Percentiles rank a stretch among this genome's conserved stretches.
Conservation (phyloP, 2,888 invertebrate species). For the Lampropteryx suffumata region DNA sequence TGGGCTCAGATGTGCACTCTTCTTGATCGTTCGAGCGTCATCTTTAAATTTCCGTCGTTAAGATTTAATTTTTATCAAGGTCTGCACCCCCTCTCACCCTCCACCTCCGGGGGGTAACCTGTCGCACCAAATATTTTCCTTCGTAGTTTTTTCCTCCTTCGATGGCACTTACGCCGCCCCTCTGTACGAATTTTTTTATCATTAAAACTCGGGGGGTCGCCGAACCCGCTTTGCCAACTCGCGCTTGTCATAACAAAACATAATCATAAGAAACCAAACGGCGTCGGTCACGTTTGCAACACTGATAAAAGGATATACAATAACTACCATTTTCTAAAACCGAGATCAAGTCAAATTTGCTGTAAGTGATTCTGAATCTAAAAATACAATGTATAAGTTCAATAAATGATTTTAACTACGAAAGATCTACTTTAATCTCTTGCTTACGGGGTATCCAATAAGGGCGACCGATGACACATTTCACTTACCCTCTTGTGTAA, state of each 20-base stretch:
- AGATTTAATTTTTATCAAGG: slow-evolving; percentile 83
- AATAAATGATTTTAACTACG: too few relatives aligned
- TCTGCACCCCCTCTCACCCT: slow-evolving; percentile 49
- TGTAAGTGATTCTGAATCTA: too few relatives aligned
- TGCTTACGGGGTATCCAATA: slow-evolving; percentile 17
- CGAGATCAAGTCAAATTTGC: too few relatives aligned
- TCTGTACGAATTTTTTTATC: slow-evolving; percentile 83
- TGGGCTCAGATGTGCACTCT: slow-evolving; percentile 80
- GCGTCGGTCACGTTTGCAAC: slow-evolving; percentile 52
- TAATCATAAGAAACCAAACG: slow-evolving; percentile 65
- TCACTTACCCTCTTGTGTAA: slow-evolving; percentile 55
- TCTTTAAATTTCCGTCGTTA: slow-evolving; percentile 84
- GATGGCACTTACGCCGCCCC: slow-evolving; percentile 81
- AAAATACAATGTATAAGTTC: too few relatives aligned
- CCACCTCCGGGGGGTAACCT: slow-evolving; percentile 66
- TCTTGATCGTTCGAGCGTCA: slow-evolving; percentile 82
- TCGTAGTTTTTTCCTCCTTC: slow-evolving; percentile 81
- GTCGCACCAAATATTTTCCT: slow-evolving; percentile 83
- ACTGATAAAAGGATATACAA: slow-evolving; percentile 34
- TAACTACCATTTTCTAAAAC: too few relatives aligned
- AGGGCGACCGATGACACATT: slow-evolving; percentile 58
- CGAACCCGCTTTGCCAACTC: slow-evolving; percentile 77
- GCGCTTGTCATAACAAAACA: slow-evolving; percentile 80
- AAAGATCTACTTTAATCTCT: neutral
- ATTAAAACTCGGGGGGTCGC: slow-evolving; percentile 82